phyloP scores from a whole-genome alignment of 1,140 invertebrate species.

The Aphelenchoides avenae region DNA sequence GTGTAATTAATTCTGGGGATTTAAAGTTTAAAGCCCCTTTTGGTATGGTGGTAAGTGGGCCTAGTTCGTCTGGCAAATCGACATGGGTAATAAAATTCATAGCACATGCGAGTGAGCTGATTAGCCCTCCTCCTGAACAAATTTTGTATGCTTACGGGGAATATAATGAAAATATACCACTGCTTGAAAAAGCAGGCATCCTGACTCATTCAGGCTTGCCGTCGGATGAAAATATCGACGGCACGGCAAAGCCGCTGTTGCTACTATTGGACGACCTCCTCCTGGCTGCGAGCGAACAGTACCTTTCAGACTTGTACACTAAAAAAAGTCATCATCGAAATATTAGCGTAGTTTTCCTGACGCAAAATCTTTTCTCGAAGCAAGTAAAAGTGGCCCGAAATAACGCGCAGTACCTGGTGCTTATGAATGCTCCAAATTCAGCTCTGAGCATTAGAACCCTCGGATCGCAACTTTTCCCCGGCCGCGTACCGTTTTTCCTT shows the following conservation, averaged over 20 bases:
- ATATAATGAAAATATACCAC: conserved; percentile 1
- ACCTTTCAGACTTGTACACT: conserved; percentile 9
- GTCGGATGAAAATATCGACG: conserved; percentile 5
- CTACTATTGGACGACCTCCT: conserved; percentile 6
- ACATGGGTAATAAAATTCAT: conserved; percentile 9
- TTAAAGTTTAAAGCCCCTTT: conserved; percentile 13
- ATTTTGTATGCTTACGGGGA: conserved; percentile 10
- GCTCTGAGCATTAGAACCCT: neutral
- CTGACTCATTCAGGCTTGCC: conserved; percentile 3
- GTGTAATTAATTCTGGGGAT: too few species aligned
- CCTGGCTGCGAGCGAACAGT: neutral
- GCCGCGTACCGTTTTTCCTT: conserved; percentile 8
- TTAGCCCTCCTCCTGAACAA: neutral
- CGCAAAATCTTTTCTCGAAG: conserved; percentile 14
- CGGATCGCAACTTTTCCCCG: conserved; percentile 9
- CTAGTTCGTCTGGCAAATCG: conserved; percentile 3
- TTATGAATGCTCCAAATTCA: conserved; percentile 7
- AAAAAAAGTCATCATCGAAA: conserved; percentile 14
- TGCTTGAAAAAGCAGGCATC: conserved; percentile 8
- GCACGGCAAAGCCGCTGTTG: neutral
- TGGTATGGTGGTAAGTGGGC: conserved; percentile 6
- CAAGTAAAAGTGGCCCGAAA: conserved; percentile 11
- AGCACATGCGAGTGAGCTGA: conserved; percentile 1
- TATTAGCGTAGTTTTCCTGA: conserved; percentile 4
- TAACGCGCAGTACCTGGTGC: conserved; percentile 8